phyloP scores from a whole-genome alignment of 2,113 vertebrate species.

The Cacatua alba region DNA sequence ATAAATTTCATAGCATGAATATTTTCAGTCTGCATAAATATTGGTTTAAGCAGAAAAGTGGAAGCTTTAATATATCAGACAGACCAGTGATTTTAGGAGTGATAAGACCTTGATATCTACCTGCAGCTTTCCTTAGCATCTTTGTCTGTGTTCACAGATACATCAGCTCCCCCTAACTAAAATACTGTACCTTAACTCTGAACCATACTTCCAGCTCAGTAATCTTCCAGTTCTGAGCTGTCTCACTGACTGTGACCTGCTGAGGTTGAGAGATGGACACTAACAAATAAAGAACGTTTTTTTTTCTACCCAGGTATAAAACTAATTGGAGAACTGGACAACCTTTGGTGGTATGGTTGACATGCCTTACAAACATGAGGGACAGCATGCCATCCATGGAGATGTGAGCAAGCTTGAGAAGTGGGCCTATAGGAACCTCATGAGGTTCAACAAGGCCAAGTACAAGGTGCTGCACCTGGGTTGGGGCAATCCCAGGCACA shows the following conservation, averaged over 20 bases:
- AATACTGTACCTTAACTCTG: not conserved
- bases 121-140: slow-evolving; percentile 34
- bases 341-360: not conserved
- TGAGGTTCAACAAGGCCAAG: not conserved
- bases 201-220: not conserved
- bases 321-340: not conserved
- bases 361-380: not conserved
- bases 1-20: slow-evolving; percentile 43
- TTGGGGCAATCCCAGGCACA: not conserved
- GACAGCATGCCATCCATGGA: not conserved
- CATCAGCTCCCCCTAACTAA: not conserved
- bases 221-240: not conserved
- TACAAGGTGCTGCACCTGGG: not conserved
- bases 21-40: slow-evolving; percentile 62
- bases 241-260: not conserved
- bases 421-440: not conserved
- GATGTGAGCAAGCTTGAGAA: not conserved
- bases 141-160: not conserved
- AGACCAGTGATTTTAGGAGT: slow-evolving; percentile 4
- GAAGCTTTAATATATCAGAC: slow-evolving; percentile 37
- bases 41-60: slow-evolving; percentile 37
- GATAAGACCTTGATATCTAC: slow-evolving; percentile 56
- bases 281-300: not conserved
- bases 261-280: not conserved
- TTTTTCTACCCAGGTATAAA: not conserved